These are phyloP conservation scores for Fistularia tabacaria DNA, from an alignment of 2,797 vertebrate genomes.

Conservation along the genomic window DNA sequence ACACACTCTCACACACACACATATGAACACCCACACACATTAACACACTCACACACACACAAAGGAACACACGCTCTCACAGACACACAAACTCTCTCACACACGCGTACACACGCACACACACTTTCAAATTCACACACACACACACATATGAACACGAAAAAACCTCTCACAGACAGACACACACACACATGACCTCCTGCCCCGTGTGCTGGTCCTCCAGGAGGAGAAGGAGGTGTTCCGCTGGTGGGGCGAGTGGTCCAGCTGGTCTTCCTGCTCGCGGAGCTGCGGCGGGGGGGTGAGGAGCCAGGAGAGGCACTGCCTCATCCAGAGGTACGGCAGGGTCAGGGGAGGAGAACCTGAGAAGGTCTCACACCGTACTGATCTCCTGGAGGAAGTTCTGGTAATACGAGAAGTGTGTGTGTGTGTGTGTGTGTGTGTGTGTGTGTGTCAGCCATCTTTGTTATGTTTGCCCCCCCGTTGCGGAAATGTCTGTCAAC, in stretches of 20 bases:
- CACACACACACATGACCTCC: not conserved
- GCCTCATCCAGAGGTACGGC: constrained; percentile 81
- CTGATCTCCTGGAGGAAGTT: no score
- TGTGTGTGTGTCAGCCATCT: constrained; percentile 24
- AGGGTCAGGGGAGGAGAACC: not conserved
- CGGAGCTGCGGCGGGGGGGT: constrained; percentile 87
- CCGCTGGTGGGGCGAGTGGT: constrained; percentile 94
- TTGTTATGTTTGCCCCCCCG: constrained; percentile 19
- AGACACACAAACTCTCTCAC: no score
- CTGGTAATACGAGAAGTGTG: constrained; percentile 3
- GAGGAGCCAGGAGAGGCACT: constrained; percentile 86
- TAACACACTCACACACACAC: constrained; percentile 12
- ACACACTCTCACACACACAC: not conserved
- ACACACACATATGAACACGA: no score
- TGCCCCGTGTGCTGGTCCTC: no score
- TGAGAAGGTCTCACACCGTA: no score
- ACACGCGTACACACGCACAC: not conserved
- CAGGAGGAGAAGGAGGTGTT: constrained; percentile 77
- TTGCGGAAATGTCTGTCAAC: constrained; percentile 58
- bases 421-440: constrained; percentile 42
- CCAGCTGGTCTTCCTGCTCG: constrained; percentile 89
- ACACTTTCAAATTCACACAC: not conserved
- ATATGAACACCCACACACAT: no score
- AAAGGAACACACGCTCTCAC: constrained; percentile 40
- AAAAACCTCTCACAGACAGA: no score